phyloP scores from a whole-genome alignment of 1,140 invertebrate species.

The Antheraea mylitta region DNA sequence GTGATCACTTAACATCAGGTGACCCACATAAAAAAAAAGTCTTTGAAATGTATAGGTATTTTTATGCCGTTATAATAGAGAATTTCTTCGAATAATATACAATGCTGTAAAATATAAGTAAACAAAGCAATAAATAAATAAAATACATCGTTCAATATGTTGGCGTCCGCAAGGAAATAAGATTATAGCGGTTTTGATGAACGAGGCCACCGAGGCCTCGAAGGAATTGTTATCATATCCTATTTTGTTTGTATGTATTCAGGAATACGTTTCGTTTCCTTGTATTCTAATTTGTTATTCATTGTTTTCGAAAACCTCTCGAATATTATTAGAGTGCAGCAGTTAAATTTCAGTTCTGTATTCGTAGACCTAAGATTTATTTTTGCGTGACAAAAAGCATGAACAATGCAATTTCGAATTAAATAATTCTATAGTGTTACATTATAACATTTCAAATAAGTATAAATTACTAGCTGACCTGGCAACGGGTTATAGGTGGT shows the following conservation, averaged over 20 bases:
- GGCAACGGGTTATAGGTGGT: no score
- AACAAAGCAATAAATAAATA: conserved; percentile 31
- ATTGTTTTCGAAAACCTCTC: neutral
- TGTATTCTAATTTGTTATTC: conserved; percentile 5
- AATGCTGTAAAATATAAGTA: neutral
- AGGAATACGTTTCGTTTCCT: neutral
- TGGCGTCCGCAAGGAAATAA: conserved; percentile 44
- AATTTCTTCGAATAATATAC: neutral
- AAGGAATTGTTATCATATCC: neutral
- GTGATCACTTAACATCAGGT: no score
- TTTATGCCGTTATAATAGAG: no score
- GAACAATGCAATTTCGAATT: no score
- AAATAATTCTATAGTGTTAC: no score
- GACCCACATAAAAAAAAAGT: no score
- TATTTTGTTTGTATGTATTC: neutral
- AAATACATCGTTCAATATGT: conserved; percentile 47
- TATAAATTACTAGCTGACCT: no score
- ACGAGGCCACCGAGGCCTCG: conserved; percentile 36
- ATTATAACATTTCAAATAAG: no score
- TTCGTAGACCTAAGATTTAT: no score
- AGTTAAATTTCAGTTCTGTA: neutral
- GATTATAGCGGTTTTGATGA: conserved; percentile 54
- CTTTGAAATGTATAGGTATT: no score
- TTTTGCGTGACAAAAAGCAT: no score
- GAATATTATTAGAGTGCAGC: neutral